Evolutionary conservation across 2,113 vertebrate genomes (phyloP), one percentile per base, ranked within the genome.

Genomic region (Xenopus borealis): DNA sequence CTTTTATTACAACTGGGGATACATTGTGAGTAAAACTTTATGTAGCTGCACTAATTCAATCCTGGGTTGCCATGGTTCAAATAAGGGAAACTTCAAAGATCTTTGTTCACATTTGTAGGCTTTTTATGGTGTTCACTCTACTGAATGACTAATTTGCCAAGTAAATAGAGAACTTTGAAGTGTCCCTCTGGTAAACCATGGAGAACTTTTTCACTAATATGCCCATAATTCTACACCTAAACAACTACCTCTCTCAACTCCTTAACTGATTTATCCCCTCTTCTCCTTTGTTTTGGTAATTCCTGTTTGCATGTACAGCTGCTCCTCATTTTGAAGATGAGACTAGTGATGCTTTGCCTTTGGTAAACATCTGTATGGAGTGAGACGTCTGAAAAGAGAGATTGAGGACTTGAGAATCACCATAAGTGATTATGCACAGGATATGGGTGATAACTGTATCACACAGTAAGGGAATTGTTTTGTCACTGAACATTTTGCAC

Each of bases 391-490:
- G 30, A 94, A 90, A 33, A 91, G 82, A 20, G 97, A 98, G 8
- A 94, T 98, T 0, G 95, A 98, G 79, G 95, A 95, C 13, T 90
- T 98, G 18, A 89, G 96, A 70, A 98, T 94, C 0, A 92, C 91
- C 0, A 93, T 99, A 79, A 96, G 95, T 58, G 96, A 98, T 83
- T 98, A 99, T 0, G 97, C 97, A 10, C 96, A 98, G 89, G 97
- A 98, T 86, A 96, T 99, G 97, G 97, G 97, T 55, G 96, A 99
- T 74, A 98, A 98, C 89, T 99, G 97, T 87, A 95, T 95, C 79
- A 95, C 95, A n/a, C 93, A 94, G 78, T 94, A 81, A 89, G 77
- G 78, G 75, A 53, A 70, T n/a, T 10, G 55, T n/a, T 7, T 12
- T 14, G 20, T 30, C 17, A 2, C 72, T 75, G 58, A 74, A 46